Conservation (phyloP, 2,888 invertebrate species). For the Pasiphila rectangulata region DNA sequence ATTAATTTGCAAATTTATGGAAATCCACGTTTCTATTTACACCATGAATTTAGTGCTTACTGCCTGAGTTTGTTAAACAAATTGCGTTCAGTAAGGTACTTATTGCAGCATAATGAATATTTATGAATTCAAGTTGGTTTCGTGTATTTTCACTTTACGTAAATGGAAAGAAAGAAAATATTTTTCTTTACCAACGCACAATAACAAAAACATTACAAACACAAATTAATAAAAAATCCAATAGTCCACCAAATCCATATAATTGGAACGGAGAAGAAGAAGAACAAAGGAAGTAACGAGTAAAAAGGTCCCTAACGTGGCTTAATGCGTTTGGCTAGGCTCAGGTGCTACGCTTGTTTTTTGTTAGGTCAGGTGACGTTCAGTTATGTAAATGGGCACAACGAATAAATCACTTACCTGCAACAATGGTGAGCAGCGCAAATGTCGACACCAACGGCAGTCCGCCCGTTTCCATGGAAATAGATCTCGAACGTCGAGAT, state of each 20-base stretch:
- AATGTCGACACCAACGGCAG: slow-evolving; percentile 72
- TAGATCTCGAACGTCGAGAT: slow-evolving; percentile 52
- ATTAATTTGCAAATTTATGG: slow-evolving; percentile 21
- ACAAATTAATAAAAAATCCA: too few species aligned
- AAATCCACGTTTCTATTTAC: slow-evolving; percentile 16
- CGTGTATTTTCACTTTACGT: not conserved
- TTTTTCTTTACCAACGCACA: too few species aligned
- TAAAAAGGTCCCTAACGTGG: too few species aligned
- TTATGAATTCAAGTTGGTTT: not conserved
- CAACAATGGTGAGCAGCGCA: slow-evolving; percentile 72
- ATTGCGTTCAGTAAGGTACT: not conserved
- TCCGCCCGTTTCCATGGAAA: slow-evolving; percentile 69
- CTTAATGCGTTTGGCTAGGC: too few species aligned
- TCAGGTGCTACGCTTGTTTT: too few species aligned
- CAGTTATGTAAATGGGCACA: too few species aligned
- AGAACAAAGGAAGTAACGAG: too few species aligned
- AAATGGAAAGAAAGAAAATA: too few species aligned
- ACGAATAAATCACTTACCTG: slow-evolving; percentile 51
- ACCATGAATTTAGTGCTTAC: slow-evolving; percentile 9
- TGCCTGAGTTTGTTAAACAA: slow-evolving; percentile 1
- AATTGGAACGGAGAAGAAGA: too few species aligned
- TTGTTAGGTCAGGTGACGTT: too few species aligned
- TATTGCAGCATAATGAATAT: not conserved
- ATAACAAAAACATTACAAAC: too few species aligned
- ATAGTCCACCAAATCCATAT: too few species aligned